Evolutionary conservation across 2,888 invertebrate genomes (phyloP).

Genomic region (Drosophila anomalata): DNA sequence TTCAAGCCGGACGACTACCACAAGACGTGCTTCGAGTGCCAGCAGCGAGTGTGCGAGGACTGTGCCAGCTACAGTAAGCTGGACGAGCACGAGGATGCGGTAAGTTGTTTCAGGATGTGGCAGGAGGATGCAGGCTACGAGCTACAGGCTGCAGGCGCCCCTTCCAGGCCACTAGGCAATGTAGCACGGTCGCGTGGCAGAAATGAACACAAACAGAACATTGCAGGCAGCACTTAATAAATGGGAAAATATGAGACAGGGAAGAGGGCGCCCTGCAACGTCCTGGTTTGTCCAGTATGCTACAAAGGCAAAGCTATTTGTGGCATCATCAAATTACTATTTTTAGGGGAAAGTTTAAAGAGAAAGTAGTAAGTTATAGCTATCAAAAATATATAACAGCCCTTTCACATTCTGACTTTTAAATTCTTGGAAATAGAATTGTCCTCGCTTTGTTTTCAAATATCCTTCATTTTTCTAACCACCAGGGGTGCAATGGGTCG

Average conservation of each 20-base stretch:
- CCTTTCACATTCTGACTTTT: not conserved
- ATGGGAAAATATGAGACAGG: constrained; percentile 47
- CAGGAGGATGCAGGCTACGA: constrained; percentile 8
- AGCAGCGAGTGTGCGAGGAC: constrained; percentile 95
- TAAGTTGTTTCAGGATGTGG: constrained; percentile 83
- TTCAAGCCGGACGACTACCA: constrained; percentile 95
- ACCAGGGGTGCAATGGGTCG: constrained; percentile 27
- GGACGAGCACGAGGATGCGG: constrained; percentile 92
- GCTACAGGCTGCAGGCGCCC: constrained; percentile 4
- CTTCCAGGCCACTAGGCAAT: constrained; percentile 71
- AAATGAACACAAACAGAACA: constrained; percentile 53
- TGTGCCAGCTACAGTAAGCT: constrained; percentile 96
- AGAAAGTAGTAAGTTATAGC: too few species aligned
- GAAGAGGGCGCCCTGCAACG: not conserved
- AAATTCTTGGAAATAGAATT: not conserved
- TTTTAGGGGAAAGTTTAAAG: not conserved
- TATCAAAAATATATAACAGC: too few species aligned
- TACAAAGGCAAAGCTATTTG: not conserved
- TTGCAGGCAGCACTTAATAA: constrained; percentile 63
- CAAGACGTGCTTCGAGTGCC: constrained; percentile 94
- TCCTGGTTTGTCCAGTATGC: not conserved
- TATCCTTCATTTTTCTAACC: not conserved
- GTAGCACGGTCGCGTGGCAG: constrained; percentile 38
- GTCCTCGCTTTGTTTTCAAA: not conserved
- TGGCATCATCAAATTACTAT: not conserved